These are phyloP conservation scores for Drosophila falleni DNA, from an alignment of 2,888 invertebrate species.

Conservation along the genomic window DNA sequence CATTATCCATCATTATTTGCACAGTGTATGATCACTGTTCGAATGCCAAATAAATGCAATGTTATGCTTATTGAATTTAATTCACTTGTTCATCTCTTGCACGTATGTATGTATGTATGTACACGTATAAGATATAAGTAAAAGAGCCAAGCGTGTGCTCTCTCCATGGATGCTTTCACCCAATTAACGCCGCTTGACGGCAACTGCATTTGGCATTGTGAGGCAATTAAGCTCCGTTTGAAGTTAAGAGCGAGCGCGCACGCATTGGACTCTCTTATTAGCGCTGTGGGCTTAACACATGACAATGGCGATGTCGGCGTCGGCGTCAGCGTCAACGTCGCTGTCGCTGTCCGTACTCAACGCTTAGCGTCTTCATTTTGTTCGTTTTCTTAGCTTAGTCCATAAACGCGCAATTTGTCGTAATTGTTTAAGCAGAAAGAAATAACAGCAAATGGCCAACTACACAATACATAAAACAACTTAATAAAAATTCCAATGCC, in stretches of 20 bases:
- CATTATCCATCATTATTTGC: neutral
- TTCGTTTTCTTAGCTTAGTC: slow-evolving; percentile 46
- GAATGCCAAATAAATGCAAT: neutral
- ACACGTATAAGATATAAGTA: no score
- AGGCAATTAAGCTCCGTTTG: slow-evolving; percentile 68
- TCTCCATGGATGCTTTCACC: slow-evolving; percentile 67
- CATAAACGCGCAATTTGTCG: slow-evolving; percentile 83
- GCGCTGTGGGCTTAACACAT: slow-evolving; percentile 68
- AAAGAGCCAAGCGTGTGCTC: slow-evolving; percentile 30
- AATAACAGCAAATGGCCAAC: slow-evolving; percentile 66
- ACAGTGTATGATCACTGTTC: slow-evolving; percentile 1
- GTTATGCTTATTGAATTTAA: slow-evolving; percentile 16
- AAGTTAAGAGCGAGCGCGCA: slow-evolving; percentile 26
- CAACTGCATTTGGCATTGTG: slow-evolving; percentile 67
- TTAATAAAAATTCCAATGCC: slow-evolving; percentile 82
- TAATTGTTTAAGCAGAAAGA: slow-evolving; percentile 83
- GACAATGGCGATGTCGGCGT: slow-evolving; percentile 38
- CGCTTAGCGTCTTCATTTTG: slow-evolving; percentile 3
- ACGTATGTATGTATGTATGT: no score
- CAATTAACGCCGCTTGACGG: slow-evolving; percentile 67
- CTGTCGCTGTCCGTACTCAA: neutral
- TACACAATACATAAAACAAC: slow-evolving; percentile 77
- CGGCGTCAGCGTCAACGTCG: neutral
- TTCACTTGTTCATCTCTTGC: slow-evolving; percentile 16
- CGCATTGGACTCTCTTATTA: slow-evolving; percentile 53